These are phyloP conservation scores for Julus scandinavius DNA, from an alignment of 2,888 invertebrate genomes.

Conservation along the genomic window DNA sequence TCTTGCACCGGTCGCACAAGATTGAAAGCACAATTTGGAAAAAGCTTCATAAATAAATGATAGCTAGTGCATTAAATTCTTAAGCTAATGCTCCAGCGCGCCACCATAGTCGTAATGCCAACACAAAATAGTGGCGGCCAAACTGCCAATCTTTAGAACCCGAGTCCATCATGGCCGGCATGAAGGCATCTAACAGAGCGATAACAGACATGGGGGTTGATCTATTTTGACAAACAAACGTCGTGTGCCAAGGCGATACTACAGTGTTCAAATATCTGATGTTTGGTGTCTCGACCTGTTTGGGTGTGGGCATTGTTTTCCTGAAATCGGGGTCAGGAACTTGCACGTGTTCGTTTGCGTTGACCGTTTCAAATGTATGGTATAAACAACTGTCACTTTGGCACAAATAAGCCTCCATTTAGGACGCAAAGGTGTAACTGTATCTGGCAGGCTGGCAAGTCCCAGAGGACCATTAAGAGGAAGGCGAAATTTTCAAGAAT, in stretches of 20 bases:
- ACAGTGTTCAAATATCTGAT: not conserved
- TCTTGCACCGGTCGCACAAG: not conserved
- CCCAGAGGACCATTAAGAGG: conserved; percentile 17
- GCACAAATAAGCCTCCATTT: not conserved
- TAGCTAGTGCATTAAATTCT: not conserved
- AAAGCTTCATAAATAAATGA: not conserved
- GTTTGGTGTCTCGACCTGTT: not conserved
- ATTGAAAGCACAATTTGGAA: not conserved
- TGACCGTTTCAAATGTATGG: conserved; percentile 14
- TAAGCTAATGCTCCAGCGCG: not conserved
- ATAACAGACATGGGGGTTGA: not conserved
- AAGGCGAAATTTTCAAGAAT: not conserved
- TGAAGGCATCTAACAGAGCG: not conserved
- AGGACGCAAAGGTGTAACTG: not conserved
- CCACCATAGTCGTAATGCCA: not conserved
- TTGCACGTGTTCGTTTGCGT: not conserved
- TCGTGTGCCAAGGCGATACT: not conserved
- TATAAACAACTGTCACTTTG: not conserved
- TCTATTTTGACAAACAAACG: not conserved
- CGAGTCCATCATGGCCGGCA: not conserved
- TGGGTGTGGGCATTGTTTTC: not conserved
- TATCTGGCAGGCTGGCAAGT: not conserved
- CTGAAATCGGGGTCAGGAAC: not conserved
- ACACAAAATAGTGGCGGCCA: not conserved
- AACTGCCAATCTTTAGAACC: not conserved